Conservation (phyloP, 2,888 invertebrate species). For the Cerastoderma edule region DNA sequence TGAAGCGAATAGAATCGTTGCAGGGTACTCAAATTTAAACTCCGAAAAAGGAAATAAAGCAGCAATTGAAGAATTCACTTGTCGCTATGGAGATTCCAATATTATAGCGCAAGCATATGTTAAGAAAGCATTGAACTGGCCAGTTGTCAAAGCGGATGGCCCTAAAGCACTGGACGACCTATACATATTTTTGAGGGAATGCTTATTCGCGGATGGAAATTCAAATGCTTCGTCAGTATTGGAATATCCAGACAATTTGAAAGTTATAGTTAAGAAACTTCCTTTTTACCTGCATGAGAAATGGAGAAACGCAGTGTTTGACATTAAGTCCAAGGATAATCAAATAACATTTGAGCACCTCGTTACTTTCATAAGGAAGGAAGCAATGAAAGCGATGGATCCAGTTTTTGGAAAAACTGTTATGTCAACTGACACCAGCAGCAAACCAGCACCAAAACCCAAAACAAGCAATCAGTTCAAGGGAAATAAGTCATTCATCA, state of each 20-base stretch:
- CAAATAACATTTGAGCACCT: slow-evolving; percentile 23
- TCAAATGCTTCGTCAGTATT: slow-evolving; percentile 19
- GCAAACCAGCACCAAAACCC: neutral
- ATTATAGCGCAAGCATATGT: slow-evolving; percentile 30
- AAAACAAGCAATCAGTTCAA: too few relatives aligned
- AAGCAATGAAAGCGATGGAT: slow-evolving; percentile 36
- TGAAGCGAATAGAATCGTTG: slow-evolving; percentile 35
- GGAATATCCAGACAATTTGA: slow-evolving; percentile 51
- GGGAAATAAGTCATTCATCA: neutral
- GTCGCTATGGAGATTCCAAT: slow-evolving; percentile 37
- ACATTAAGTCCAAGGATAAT: neutral
- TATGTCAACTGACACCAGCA: neutral
- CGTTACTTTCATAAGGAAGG: slow-evolving; percentile 31
- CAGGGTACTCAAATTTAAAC: slow-evolving; percentile 31
- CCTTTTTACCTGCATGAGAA: slow-evolving; percentile 44
- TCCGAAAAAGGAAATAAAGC: slow-evolving; percentile 8
- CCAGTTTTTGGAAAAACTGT: slow-evolving; percentile 37
- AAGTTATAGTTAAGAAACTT: slow-evolving; percentile 34
- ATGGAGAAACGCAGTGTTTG: slow-evolving; percentile 41
- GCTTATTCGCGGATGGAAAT: slow-evolving; percentile 25
- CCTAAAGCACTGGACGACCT: slow-evolving; percentile 34
- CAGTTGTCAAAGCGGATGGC: slow-evolving; percentile 25
- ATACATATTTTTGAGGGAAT: slow-evolving; percentile 42
- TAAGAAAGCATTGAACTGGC: slow-evolving; percentile 30
- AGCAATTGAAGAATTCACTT: slow-evolving; percentile 11